Conservation (phyloP, 2,113 vertebrate genomes). For the Struthio camelus region DNA sequence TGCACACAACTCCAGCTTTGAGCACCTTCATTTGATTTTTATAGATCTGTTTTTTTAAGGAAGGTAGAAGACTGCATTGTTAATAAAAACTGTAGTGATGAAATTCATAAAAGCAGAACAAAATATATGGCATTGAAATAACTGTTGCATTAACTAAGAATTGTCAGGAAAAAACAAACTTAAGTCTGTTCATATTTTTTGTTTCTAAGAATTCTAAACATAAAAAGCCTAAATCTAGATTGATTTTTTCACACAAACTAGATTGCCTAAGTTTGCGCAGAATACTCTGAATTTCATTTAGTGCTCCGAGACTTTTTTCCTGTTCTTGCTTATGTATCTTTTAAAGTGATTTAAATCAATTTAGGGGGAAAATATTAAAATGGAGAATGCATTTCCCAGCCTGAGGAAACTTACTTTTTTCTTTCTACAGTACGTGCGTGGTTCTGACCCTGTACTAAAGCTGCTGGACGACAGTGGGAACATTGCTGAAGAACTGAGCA, state of each 20-base stretch:
- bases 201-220: neutral
- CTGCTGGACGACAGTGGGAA: constrained; percentile 97
- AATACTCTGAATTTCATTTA: neutral
- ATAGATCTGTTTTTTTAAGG: neutral
- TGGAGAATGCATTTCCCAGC: neutral
- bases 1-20: neutral
- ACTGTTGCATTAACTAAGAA: neutral
- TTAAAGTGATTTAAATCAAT: neutral
- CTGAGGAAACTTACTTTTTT: neutral
- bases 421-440: constrained; percentile 89
- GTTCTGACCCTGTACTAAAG: constrained; percentile 97
- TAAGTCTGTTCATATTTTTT: neutral
- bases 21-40: neutral
- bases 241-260: neutral
- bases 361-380: neutral
- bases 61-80: neutral
- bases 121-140: neutral
- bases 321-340: neutral
- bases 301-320: neutral
- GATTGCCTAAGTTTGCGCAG: neutral
- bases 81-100: neutral
- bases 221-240: neutral
- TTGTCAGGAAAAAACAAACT: neutral
- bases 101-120: neutral
- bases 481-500: constrained; percentile 98